Percentiles rank a stretch among this genome's conserved stretches.
Evolutionary conservation across 2,113 vertebrate genomes (phyloP).

Genomic region (Centropus unirufus): DNA sequence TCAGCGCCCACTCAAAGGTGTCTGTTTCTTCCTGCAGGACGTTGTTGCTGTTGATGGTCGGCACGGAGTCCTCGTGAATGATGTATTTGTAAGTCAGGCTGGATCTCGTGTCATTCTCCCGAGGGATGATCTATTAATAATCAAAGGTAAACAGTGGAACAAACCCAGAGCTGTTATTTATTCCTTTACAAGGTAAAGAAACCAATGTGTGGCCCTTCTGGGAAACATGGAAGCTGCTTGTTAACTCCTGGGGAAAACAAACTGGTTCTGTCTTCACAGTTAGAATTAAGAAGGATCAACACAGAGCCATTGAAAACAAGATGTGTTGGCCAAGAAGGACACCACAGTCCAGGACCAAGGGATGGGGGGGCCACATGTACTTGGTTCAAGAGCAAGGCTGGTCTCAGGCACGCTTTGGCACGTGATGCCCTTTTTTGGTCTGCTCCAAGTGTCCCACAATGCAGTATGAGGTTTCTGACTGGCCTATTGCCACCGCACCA

Average conservation of each 20-base stretch:
- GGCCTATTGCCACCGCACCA: rapidly evolving
- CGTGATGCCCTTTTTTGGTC: rapidly evolving
- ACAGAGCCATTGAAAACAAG: background rate
- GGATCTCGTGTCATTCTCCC: constrained; percentile 90
- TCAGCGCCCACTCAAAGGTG: constrained; percentile 94
- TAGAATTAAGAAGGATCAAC: background rate
- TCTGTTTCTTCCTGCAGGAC: constrained; percentile 91
- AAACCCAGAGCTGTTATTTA: background rate
- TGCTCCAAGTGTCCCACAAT: background rate
- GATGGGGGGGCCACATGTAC: background rate
- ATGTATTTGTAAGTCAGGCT: constrained; percentile 95
- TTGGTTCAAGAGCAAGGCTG: background rate
- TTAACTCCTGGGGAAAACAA: background rate
- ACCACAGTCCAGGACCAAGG: background rate
- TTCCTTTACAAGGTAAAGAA: background rate
- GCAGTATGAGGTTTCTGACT: rapidly evolving
- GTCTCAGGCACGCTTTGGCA: background rate
- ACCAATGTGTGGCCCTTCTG: background rate
- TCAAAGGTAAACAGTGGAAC: background rate
- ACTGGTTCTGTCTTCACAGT: rapidly evolving
- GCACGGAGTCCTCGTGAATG: constrained; percentile 94
- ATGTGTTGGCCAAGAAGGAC: background rate
- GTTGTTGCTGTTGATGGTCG: constrained; percentile 92
- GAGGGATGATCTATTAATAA: constrained; percentile 88
- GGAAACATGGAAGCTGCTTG: background rate